Base-by-base conservation (phyloP, 2,888 invertebrate species). In the Carterocephalus palaemon region DNA sequence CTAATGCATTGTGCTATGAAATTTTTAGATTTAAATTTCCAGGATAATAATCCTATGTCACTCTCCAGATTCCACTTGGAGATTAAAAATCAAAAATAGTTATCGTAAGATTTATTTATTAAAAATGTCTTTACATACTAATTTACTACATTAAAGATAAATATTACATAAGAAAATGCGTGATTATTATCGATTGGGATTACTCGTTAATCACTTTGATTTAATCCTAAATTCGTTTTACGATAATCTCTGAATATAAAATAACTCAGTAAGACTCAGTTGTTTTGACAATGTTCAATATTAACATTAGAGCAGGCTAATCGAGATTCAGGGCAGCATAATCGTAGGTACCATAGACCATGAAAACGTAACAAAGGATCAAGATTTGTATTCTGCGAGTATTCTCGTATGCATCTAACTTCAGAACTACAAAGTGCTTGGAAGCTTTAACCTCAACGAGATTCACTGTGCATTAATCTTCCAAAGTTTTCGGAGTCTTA, bases 41-140 rank as follows among this genome's bases (percentile, higher is more conserved):
- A n/a, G n/a, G n/a, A n/a, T n/a, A n/a, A n/a, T n/a, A n/a, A n/a
- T n/a, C n/a, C n/a, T n/a, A n/a, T n/a, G n/a, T n/a, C n/a, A n/a
- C n/a, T 24, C 24, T n/a, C 5, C 24, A 10, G 24, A 22, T 31
- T 22, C 60, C 65, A 62, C 62, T 72, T 67, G 43, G 41, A 59
- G 61, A 59, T 64, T 64, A n/a, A n/a, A 41, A 42, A 42, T 24
- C 1, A 42, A 42, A 42, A 15, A 29, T 28, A 10, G n/a, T 31
- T 26, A 32, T 43, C 29, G 28, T 29, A 29, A 19, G 10, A 39
- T 43, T 32, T 33, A 43, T 51, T 59, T 60, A 56, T 57, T 56
- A 57, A 48, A 60, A 60, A 61, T 56, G 47, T 38, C 53, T 52
- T 60, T 52, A 39, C 46, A 51, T 29, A 48, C 50, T 57, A 56